Percentiles rank a stretch among this genome's conserved stretches.
These are phyloP conservation scores for Danaus chrysippus DNA, from an alignment of 2,888 invertebrate genomes.

Conservation along the genomic window DNA sequence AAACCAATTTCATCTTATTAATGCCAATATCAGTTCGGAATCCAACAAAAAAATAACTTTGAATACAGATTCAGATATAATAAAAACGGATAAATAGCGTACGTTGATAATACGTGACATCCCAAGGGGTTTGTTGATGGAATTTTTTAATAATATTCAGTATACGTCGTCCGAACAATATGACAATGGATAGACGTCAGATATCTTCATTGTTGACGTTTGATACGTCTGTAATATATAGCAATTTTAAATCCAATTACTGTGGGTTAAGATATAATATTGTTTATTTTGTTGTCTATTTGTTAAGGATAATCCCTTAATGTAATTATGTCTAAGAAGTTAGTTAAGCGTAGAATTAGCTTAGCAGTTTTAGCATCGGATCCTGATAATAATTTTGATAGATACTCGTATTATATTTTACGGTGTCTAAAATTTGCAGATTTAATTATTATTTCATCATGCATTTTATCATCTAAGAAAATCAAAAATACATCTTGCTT, in stretches of 20 bases:
- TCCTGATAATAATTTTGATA: no score
- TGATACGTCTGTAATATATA: slow-evolving; percentile 23
- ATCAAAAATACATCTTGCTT: no score
- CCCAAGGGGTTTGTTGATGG: slow-evolving; percentile 17
- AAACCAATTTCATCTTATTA: no score
- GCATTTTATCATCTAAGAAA: no score
- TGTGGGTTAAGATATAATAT: slow-evolving; percentile 10
- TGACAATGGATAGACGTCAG: slow-evolving; percentile 25
- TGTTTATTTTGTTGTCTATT: not conserved
- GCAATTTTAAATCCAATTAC: slow-evolving; percentile 16
- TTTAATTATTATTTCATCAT: no score
- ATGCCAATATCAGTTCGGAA: not conserved
- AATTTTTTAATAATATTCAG: slow-evolving; percentile 29
- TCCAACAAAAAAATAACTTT: not conserved
- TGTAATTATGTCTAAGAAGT: no score
- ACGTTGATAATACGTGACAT: slow-evolving; percentile 20
- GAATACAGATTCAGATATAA: slow-evolving; percentile 6
- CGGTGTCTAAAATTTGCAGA: no score
- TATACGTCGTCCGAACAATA: slow-evolving; percentile 20
- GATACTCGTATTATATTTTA: no score
- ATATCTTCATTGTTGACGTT: slow-evolving; percentile 27
- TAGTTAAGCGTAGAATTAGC: no score
- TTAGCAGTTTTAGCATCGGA: no score
- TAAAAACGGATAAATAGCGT: slow-evolving; percentile 13
- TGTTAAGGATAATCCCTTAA: not conserved